These are phyloP conservation scores for Microctonus brassicae DNA, from an alignment of 2,888 invertebrate genomes.

Conservation along the genomic window DNA sequence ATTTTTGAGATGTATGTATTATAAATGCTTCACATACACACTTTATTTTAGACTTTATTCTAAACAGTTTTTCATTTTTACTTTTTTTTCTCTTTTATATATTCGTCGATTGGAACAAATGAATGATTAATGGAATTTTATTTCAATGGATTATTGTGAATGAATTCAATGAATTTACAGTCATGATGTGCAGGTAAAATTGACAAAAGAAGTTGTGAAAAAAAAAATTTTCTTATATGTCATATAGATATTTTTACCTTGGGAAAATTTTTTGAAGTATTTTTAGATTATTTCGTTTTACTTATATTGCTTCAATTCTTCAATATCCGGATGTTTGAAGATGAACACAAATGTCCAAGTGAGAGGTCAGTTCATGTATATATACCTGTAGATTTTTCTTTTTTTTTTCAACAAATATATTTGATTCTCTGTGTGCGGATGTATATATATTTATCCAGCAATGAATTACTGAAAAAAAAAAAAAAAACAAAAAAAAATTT, in stretches of 20 bases:
- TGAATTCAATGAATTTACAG: background rate
- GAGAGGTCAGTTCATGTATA: background rate
- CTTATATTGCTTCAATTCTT: background rate
- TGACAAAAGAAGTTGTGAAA: background rate
- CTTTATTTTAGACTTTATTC: background rate
- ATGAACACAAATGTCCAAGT: background rate
- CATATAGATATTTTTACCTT: no score
- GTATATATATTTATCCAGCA: no score
- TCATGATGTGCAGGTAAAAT: background rate
- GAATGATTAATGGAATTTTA: background rate
- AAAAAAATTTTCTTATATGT: background rate
- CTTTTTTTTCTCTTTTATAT: background rate
- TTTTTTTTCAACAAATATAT: slow-evolving; percentile 2
- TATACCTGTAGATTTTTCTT: background rate
- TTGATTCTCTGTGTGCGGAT: background rate
- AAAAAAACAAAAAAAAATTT: no score
- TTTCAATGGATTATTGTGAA: background rate
- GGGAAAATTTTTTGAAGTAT: background rate
- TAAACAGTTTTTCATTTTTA: background rate
- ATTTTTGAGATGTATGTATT: background rate
- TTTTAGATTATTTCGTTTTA: background rate
- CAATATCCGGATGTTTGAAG: background rate
- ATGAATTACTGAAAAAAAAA: no score
- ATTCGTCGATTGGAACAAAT: no score
- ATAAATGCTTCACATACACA: background rate